phyloP scores from a whole-genome alignment of 2,113 vertebrate species.

The Turdus rufiventris region DNA sequence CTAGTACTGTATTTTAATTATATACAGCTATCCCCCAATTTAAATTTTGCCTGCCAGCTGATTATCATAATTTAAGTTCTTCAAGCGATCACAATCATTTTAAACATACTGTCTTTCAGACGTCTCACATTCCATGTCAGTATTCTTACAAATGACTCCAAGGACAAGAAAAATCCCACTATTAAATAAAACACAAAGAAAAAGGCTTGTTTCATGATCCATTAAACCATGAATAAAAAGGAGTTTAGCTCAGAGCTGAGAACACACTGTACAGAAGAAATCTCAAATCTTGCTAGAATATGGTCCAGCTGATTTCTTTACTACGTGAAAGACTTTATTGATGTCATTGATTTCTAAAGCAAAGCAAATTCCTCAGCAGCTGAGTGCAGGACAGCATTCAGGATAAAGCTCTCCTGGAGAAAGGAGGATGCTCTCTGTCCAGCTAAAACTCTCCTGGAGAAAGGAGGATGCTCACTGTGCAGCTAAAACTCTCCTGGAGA shows the following conservation, averaged over 20 bases:
- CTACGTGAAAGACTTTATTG: background rate
- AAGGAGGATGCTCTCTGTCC: background rate
- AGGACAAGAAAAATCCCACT: background rate
- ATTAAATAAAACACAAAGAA: background rate
- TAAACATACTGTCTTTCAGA: background rate
- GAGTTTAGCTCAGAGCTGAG: background rate
- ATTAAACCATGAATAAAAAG: background rate
- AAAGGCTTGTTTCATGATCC: background rate
- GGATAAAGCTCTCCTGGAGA: background rate
- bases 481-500: background rate
- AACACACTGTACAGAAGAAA: background rate
- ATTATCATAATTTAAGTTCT: background rate
- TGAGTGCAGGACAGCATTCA: background rate
- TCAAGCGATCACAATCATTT: background rate
- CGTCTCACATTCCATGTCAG: background rate
- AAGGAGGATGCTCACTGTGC: background rate
- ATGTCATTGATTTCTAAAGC: background rate
- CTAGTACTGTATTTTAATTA: slow-evolving; percentile 37
- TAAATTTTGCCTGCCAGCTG: slow-evolving; percentile 4
- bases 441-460: background rate
- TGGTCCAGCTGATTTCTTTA: background rate
- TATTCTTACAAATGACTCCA: background rate
- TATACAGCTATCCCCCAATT: background rate
- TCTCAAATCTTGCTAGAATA: background rate
- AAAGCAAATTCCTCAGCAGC: background rate